Conservation (phyloP, 2,797 vertebrate species). For the Poliocrania exsul region DNA sequence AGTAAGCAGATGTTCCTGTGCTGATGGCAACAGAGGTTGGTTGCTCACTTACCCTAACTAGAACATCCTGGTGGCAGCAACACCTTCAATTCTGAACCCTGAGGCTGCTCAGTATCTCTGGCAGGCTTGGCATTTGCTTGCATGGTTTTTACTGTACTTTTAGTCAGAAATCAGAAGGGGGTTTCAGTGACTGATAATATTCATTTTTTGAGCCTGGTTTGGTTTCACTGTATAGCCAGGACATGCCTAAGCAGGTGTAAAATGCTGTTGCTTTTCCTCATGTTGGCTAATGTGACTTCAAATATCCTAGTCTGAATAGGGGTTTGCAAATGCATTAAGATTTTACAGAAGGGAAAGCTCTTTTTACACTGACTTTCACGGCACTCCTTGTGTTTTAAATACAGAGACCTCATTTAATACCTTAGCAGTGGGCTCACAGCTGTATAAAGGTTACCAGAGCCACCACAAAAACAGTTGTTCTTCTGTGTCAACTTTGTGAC, state of each 20-base stretch:
- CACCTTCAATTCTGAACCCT: neutral
- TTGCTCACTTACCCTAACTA: neutral
- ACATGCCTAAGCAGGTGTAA: neutral
- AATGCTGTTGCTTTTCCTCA: neutral
- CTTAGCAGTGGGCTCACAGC: neutral
- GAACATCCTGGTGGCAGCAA: neutral
- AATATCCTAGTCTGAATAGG: neutral
- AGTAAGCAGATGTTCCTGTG: rapidly evolving
- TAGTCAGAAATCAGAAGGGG: neutral
- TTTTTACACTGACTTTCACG: neutral
- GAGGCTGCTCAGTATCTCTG: neutral
- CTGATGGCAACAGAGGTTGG: neutral
- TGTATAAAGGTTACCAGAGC: neutral
- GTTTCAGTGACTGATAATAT: neutral
- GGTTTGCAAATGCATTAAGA: neutral
- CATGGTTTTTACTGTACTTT: neutral
- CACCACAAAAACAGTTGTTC: neutral
- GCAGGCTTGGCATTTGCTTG: neutral
- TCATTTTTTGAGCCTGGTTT: neutral
- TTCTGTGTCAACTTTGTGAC: neutral
- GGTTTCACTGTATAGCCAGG: neutral
- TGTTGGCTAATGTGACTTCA: neutral
- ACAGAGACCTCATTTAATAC: neutral
- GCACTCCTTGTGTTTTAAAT: neutral
- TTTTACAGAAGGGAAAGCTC: neutral